Conservation (phyloP, 2,113 vertebrate species). For the Bostrychus sinensis region DNA sequence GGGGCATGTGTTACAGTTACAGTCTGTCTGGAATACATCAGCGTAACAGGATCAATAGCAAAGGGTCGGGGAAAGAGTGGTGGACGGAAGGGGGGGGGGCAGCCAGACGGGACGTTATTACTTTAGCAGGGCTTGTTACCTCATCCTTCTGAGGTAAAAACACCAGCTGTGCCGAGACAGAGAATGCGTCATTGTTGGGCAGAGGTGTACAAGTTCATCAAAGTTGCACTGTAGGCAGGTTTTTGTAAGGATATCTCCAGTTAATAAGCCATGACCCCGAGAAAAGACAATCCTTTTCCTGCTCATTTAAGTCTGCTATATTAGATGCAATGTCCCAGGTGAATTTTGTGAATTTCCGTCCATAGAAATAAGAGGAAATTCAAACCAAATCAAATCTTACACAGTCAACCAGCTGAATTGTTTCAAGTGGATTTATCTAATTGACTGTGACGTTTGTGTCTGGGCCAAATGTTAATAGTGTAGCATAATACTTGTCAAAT, state of each 20-base stretch:
- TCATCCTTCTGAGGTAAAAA: conserved; percentile 56
- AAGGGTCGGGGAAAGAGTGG: conserved; percentile 24
- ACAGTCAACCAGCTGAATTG: background rate
- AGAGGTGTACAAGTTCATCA: conserved; percentile 39
- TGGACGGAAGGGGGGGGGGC: background rate
- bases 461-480: background rate
- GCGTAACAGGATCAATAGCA: conserved; percentile 56
- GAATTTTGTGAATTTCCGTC: conserved; percentile 9
- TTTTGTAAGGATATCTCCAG: conserved; percentile 11
- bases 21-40: conserved; percentile 67
- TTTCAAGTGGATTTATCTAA: background rate
- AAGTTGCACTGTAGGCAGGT: conserved; percentile 15
- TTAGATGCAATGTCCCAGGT: conserved; percentile 12
- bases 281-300: conserved; percentile 13
- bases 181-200: conserved; percentile 48
- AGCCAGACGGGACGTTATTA: conserved; percentile 55
- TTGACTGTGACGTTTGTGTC: background rate
- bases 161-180: conserved; percentile 57
- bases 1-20: conserved; percentile 55
- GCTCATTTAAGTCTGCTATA: conserved; percentile 23
- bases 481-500: background rate
- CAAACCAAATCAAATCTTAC: conserved; percentile 20
- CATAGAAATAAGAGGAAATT: conserved; percentile 2
- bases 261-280: background rate
- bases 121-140: conserved; percentile 66